These are phyloP conservation scores for Bombus difficillimus DNA, from an alignment of 1,140 invertebrate genomes.

Conservation along the genomic window DNA sequence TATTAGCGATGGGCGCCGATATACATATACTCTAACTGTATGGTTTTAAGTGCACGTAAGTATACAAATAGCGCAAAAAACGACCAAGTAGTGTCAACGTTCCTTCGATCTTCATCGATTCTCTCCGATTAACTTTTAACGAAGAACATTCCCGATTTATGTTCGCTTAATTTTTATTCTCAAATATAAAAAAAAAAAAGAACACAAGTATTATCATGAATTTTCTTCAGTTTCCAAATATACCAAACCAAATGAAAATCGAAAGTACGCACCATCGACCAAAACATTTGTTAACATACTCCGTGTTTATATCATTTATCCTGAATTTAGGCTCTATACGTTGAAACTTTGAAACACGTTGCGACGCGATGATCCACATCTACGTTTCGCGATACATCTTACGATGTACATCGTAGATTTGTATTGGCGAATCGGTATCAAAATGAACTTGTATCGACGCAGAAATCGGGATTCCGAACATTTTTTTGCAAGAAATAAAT, in stretches of 20 bases:
- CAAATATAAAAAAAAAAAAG: not conserved
- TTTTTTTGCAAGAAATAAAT: too few relatives aligned
- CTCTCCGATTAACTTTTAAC: not conserved
- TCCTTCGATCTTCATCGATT: slow-evolving; percentile 17
- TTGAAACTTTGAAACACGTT: too few relatives aligned
- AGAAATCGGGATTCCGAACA: too few relatives aligned
- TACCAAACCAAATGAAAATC: slow-evolving; percentile 13
- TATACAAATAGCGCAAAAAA: slow-evolving; percentile 30
- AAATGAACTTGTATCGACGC: too few relatives aligned
- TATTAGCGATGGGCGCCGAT: slow-evolving; percentile 57
- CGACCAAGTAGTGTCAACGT: not conserved
- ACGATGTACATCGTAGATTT: too few relatives aligned
- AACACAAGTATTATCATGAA: not conserved
- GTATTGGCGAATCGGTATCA: too few relatives aligned
- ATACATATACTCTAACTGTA: slow-evolving; percentile 49
- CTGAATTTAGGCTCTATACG: too few relatives aligned
- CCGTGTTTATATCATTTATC: too few relatives aligned
- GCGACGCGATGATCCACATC: too few relatives aligned
- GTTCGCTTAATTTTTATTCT: not conserved
- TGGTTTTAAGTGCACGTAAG: slow-evolving; percentile 40
- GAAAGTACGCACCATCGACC: not conserved
- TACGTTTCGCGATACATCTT: too few relatives aligned
- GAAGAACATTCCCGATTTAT: not conserved
- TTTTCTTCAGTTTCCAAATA: not conserved
- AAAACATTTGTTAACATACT: not conserved